phyloP scores from a whole-genome alignment of 1,140 invertebrate genomes.

The Spodoptera frugiperda region DNA sequence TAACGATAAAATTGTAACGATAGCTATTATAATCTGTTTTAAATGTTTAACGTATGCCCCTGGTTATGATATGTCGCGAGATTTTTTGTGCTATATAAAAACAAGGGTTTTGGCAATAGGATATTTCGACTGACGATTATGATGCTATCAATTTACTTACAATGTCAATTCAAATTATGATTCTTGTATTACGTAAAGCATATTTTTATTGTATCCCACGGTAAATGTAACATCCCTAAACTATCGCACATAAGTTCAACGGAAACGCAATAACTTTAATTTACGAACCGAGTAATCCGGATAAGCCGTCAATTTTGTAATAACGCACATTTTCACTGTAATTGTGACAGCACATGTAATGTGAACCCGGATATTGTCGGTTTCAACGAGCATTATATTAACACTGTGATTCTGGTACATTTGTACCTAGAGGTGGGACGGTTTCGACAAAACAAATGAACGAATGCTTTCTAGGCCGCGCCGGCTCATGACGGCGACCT shows the following conservation, averaged over 20 bases:
- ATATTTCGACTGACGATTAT: no score
- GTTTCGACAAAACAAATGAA: constrained; percentile 49
- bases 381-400: constrained; percentile 45
- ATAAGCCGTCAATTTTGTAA: constrained; percentile 39
- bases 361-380: constrained; percentile 37
- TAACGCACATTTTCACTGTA: constrained; percentile 36
- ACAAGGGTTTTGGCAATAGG: no score
- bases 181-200: background rate
- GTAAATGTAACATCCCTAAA: constrained; percentile 20
- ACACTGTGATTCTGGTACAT: background rate
- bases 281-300: constrained; percentile 24
- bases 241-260: constrained; percentile 22
- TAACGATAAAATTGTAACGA: no score
- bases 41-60: no score
- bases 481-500: constrained; percentile 50
- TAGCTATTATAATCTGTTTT: no score
- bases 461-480: constrained; percentile 15
- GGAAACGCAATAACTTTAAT: constrained; percentile 24
- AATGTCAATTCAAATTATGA: no score
- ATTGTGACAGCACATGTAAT: constrained; percentile 37
- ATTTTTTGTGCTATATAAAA: no score
- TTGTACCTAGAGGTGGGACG: constrained; percentile 19
- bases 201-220: constrained; percentile 1
- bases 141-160: no score
- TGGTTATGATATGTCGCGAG: no score